Evolutionary conservation across 2,888 invertebrate species (phyloP).

Genomic region (Calameuta filiformis): DNA sequence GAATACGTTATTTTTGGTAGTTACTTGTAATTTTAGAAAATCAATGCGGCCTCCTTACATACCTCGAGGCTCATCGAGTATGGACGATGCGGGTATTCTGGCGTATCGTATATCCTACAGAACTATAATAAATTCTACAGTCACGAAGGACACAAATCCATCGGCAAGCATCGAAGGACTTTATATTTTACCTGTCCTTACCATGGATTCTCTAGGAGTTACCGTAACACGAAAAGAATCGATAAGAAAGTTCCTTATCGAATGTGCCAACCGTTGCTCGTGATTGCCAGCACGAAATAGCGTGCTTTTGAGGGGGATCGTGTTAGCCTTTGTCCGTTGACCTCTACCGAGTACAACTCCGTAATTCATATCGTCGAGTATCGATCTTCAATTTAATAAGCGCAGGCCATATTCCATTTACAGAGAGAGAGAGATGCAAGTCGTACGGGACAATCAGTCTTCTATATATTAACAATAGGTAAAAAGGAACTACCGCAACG

Average conservation of each 20-base stretch:
- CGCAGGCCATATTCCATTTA: neutral
- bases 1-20: conserved; percentile 11
- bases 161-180: neutral
- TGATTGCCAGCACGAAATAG: neutral
- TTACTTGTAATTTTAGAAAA: conserved; percentile 32
- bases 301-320: neutral
- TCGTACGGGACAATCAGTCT: neutral
- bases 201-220: neutral
- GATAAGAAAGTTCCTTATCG: neutral
- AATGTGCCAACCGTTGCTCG: neutral
- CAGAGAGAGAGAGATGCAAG: neutral
- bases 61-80: conserved; percentile 6
- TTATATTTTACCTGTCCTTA: neutral
- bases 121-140: neutral
- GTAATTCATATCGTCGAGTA: conserved; percentile 1
- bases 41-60: conserved; percentile 24
- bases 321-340: neutral
- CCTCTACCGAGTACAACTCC: neutral
- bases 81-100: neutral
- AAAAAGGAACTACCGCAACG: neutral
- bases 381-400: neutral
- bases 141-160: neutral
- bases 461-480: neutral
- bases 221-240: neutral
- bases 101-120: neutral